Evolutionary conservation across 2,797 vertebrate genomes (phyloP).

Genomic region (Prionace glauca): DNA sequence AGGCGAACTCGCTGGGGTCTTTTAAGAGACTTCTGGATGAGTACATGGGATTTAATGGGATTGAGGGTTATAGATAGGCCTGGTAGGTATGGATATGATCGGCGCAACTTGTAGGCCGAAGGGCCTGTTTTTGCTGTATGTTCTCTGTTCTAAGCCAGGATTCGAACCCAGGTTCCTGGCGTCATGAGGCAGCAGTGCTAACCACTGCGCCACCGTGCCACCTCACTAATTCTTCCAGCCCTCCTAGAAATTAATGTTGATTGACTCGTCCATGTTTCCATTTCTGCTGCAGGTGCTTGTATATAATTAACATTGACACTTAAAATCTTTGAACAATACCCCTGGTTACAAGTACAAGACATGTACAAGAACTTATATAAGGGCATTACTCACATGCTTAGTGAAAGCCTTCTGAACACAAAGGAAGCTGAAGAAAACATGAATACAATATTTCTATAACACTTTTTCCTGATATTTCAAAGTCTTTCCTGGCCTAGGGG

Average conservation of each 20-base stretch:
- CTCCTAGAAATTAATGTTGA: background rate
- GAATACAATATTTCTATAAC: background rate
- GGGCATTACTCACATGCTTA: background rate
- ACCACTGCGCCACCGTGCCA: too few relatives aligned
- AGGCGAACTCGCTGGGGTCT: too few relatives aligned
- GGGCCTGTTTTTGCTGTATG: too few relatives aligned
- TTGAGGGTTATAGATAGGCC: too few relatives aligned
- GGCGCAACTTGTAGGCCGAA: too few relatives aligned
- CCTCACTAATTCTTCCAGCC: background rate
- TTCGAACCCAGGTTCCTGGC: too few relatives aligned
- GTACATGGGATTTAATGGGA: too few relatives aligned
- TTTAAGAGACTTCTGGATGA: too few relatives aligned
- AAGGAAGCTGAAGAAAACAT: background rate
- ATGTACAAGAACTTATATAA: background rate
- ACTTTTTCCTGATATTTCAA: background rate
- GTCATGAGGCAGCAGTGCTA: too few relatives aligned
- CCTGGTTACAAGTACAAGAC: background rate
- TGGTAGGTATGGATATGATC: too few relatives aligned
- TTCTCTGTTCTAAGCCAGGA: too few relatives aligned
- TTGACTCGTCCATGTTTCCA: background rate
- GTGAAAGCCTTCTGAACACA: background rate
- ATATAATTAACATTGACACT: background rate
- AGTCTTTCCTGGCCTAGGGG: background rate
- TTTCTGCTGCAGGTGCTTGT: background rate
- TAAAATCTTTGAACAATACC: background rate